Conservation (phyloP, 2,888 invertebrate species). For the Coelopa pilipes region DNA sequence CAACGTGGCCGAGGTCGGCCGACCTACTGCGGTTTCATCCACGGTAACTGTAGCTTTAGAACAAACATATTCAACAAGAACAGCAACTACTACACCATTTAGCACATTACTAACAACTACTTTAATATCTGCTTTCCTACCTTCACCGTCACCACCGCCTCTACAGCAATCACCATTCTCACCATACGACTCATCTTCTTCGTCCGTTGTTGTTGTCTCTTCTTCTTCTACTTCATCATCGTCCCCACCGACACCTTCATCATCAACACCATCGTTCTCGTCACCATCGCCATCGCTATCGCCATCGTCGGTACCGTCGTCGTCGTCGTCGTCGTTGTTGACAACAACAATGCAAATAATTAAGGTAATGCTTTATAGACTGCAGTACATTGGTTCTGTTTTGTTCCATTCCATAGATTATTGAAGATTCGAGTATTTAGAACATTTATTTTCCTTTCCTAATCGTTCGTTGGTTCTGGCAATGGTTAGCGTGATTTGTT, state of each 20-base stretch:
- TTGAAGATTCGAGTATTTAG: constrained; percentile 17
- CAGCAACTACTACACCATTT: constrained; percentile 41
- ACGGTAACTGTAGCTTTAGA: constrained; percentile 39
- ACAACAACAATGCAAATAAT: constrained; percentile 38
- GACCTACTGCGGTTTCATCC: constrained; percentile 36
- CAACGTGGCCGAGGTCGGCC: constrained; percentile 42
- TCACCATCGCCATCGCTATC: constrained; percentile 35
- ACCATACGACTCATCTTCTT: constrained; percentile 38
- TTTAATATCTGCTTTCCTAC: constrained; percentile 12
- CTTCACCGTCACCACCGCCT: constrained; percentile 39
- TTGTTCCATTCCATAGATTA: constrained; percentile 27
- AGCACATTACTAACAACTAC: constrained; percentile 45
- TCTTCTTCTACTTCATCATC: constrained; percentile 9
- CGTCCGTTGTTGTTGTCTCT: constrained; percentile 27
- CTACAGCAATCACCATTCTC: constrained; percentile 35
- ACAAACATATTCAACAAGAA: constrained; percentile 40
- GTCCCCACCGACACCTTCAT: constrained; percentile 28
- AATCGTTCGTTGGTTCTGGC: constrained; percentile 38
- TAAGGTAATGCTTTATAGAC: constrained; percentile 38
- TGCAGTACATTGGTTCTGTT: constrained; percentile 36
- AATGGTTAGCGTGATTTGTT: constrained; percentile 40
- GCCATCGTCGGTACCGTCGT: constrained; percentile 31
- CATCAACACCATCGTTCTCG: constrained; percentile 30
- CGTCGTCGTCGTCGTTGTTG: constrained; percentile 13
- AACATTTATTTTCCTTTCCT: constrained; percentile 32